phyloP scores from a whole-genome alignment of 2,113 vertebrate genomes.

The Pterophyllum scalare region DNA sequence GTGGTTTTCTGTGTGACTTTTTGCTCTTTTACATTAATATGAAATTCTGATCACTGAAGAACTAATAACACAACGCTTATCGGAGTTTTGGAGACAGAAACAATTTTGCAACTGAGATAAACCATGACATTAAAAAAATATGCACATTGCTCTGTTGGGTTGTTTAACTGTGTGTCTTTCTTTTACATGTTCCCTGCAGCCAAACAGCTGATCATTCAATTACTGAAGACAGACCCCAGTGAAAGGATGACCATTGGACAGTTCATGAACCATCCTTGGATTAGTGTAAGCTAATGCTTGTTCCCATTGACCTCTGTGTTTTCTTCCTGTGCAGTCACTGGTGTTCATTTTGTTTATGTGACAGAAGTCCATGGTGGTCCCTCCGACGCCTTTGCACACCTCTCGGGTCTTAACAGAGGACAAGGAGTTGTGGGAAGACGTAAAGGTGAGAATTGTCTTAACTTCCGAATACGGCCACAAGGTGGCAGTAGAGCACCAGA shows the following conservation, averaged over 20 bases:
- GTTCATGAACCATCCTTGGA: conserved; percentile 98
- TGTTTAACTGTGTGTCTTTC: background rate
- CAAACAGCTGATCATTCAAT: conserved; percentile 91
- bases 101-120: background rate
- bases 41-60: background rate
- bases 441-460: conserved; percentile 87
- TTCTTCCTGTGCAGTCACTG: background rate
- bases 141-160: background rate
- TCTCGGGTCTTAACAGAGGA: conserved; percentile 93
- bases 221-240: conserved; percentile 95
- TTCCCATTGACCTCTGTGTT: background rate
- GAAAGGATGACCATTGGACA: conserved; percentile 94
- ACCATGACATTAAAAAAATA: background rate
- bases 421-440: conserved; percentile 95
- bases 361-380: conserved; percentile 93
- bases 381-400: conserved; percentile 93
- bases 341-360: background rate
- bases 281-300: conserved; percentile 85
- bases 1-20: background rate
- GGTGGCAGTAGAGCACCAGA: conserved; percentile 33
- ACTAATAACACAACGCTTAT: background rate
- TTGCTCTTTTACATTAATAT: background rate
- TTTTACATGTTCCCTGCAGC: conserved; percentile 75
- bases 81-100: background rate
- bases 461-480: conserved; percentile 32